Conservation (phyloP, 2,113 vertebrate species). For the Pogona vitticeps region DNA sequence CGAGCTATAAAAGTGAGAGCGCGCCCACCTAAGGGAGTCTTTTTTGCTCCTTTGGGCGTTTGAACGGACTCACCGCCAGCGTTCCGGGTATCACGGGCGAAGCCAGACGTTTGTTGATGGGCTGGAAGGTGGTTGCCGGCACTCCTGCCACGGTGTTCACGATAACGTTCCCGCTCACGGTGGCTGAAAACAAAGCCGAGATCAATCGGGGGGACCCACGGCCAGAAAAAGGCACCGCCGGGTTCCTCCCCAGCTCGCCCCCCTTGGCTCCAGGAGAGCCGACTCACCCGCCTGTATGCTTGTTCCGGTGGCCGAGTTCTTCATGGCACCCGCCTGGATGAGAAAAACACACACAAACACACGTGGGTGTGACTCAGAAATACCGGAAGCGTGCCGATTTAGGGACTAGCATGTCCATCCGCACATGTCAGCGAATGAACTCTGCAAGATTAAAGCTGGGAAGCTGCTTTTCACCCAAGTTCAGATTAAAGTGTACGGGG, state of each 20-base stretch:
- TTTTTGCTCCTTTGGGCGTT: neutral
- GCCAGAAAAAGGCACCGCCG: neutral
- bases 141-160: conserved; percentile 93
- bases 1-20: no score
- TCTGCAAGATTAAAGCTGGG: neutral
- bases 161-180: conserved; percentile 93
- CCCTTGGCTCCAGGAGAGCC: neutral
- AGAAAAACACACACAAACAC: no score
- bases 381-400: no score
- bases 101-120: conserved; percentile 91
- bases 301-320: conserved; percentile 87
- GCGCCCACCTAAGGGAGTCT: no score
- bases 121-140: conserved; percentile 88
- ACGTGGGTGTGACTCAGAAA: no score
- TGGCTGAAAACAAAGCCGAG: conserved; percentile 74
- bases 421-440: neutral
- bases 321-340: conserved; percentile 89
- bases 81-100: conserved; percentile 87
- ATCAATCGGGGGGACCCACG: conserved; percentile 5
- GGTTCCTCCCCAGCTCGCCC: neutral
- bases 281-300: conserved; percentile 90
- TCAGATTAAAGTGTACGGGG: no score
- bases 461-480: no score
- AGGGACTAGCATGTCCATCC: neutral
- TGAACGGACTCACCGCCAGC: conserved; percentile 81